phyloP scores from a whole-genome alignment of 2,113 vertebrate species.

The Myanophis thanlyinensis region DNA sequence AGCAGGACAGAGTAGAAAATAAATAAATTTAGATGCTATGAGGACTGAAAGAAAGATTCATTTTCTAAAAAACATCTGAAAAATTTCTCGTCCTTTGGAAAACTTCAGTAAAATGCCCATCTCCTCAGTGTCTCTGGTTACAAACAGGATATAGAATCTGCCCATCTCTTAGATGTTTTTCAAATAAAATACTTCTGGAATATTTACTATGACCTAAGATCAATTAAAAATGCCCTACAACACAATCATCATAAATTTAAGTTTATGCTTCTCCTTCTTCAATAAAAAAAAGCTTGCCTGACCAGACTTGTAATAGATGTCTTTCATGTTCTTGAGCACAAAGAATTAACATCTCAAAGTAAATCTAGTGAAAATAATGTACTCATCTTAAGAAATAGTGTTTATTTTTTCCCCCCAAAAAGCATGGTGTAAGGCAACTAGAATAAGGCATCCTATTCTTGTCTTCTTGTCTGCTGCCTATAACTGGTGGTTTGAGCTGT shows the following conservation, averaged over 20 bases:
- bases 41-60: not conserved
- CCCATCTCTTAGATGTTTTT: not conserved
- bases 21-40: not conserved
- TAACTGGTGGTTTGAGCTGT: slow-evolving; percentile 51
- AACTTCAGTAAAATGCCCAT: not conserved
- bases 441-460: not conserved
- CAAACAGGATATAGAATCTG: not conserved
- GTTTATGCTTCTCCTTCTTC: slow-evolving; percentile 52
- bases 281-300: slow-evolving; percentile 52
- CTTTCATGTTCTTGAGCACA: slow-evolving; percentile 59
- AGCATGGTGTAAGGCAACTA: slow-evolving; percentile 12
- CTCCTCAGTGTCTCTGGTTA: not conserved
- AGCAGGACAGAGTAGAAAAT: not conserved
- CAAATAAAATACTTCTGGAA: slow-evolving; percentile 19
- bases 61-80: not conserved
- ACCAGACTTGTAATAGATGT: slow-evolving; percentile 51
- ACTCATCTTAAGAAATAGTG: slow-evolving; percentile 54
- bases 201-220: slow-evolving; percentile 28
- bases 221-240: slow-evolving; percentile 45
- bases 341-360: slow-evolving; percentile 67
- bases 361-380: slow-evolving; percentile 58
- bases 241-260: slow-evolving; percentile 51
- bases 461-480: not conserved
- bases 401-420: slow-evolving; percentile 14
- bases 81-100: not conserved